Evolutionary conservation across 1,140 invertebrate genomes (phyloP).

Genomic region (Magallana gigas): DNA sequence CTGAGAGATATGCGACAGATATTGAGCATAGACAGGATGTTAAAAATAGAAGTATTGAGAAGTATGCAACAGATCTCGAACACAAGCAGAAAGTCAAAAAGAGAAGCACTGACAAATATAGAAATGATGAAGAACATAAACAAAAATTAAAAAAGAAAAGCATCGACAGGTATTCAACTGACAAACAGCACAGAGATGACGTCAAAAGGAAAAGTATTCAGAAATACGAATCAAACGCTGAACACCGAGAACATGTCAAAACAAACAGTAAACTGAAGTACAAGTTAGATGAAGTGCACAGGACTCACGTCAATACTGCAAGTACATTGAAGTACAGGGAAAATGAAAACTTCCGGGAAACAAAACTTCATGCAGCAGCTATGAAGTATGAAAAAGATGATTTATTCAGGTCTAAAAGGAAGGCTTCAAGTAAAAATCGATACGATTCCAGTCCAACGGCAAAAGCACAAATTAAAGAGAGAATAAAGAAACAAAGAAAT

Average conservation of each 20-base stretch:
- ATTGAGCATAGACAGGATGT: not conserved
- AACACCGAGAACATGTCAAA: too few species aligned
- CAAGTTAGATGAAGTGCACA: too few species aligned
- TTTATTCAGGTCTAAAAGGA: not conserved
- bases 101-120: not conserved
- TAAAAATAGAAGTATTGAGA: not conserved
- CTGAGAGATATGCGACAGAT: not conserved
- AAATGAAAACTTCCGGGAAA: conserved; percentile 3
- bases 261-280: too few species aligned
- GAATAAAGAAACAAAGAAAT: not conserved
- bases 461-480: not conserved
- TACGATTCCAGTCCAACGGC: not conserved
- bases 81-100: not conserved
- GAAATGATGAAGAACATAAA: not conserved
- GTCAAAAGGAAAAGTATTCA: not conserved
- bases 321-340: too few species aligned
- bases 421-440: not conserved
- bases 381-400: conserved; percentile 6
- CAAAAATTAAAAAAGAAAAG: too few species aligned
- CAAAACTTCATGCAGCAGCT: not conserved
- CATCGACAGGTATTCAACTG: too few species aligned
- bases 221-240: not conserved
- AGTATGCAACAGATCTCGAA: conserved; percentile 9
- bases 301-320: too few species aligned
- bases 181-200: not conserved